phyloP scores from a whole-genome alignment of 2,888 invertebrate species.

The Drosophila multiciliata region DNA sequence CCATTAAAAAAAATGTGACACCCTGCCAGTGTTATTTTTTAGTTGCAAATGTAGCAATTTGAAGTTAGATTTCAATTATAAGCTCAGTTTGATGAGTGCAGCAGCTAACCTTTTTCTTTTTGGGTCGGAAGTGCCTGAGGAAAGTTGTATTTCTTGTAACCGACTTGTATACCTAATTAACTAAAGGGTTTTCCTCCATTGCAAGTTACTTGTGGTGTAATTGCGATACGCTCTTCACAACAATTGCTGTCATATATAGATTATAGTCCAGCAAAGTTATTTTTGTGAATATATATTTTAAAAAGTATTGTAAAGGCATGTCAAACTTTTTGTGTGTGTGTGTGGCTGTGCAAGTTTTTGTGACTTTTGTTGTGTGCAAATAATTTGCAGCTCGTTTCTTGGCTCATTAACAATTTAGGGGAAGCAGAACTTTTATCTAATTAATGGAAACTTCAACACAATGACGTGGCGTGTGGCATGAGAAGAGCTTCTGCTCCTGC shows the following conservation, averaged over 20 bases:
- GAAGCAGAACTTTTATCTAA: constrained; percentile 83
- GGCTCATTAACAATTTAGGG: constrained; percentile 81
- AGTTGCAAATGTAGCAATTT: constrained; percentile 21
- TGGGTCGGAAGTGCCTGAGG: constrained; percentile 53
- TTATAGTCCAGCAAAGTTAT: constrained; percentile 6
- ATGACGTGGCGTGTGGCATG: constrained; percentile 70
- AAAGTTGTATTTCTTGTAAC: constrained; percentile 20
- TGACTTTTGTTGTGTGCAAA: constrained; percentile 78
- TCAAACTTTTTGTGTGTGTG: constrained; percentile 28
- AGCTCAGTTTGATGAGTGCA: constrained; percentile 27
- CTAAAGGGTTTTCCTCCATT: constrained; percentile 23
- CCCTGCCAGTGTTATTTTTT: constrained; percentile 11
- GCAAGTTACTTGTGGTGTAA: constrained; percentile 8
- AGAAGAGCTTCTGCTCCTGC: constrained; percentile 51
- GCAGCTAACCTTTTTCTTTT: constrained; percentile 41
- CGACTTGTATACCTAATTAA: constrained; percentile 38
- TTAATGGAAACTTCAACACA: constrained; percentile 84
- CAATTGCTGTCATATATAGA: constrained; percentile 16
- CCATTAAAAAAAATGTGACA: neutral
- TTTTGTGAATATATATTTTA: constrained; percentile 7
- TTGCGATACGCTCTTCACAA: neutral
- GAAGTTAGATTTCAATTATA: constrained; percentile 56
- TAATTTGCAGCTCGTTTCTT: constrained; percentile 77
- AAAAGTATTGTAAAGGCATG: constrained; percentile 8
- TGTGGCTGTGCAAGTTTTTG: constrained; percentile 57